These are phyloP conservation scores for Cerceris rybyensis DNA, from an alignment of 2,888 invertebrate species.

Conservation along the genomic window DNA sequence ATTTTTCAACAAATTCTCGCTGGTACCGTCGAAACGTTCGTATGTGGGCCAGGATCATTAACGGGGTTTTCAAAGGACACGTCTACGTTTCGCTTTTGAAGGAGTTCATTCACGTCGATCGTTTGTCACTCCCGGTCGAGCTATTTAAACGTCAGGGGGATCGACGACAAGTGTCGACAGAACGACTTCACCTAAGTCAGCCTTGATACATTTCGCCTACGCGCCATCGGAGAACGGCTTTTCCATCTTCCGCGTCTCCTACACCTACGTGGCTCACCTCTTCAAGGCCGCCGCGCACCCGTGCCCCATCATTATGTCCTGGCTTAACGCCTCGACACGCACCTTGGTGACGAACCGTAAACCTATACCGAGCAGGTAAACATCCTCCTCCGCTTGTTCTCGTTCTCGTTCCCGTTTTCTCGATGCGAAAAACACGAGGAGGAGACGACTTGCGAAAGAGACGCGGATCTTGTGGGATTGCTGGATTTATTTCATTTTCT, in stretches of 20 bases:
- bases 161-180: constrained; percentile 68
- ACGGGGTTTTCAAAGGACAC: constrained; percentile 29
- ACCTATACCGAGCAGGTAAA: constrained; percentile 61
- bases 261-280: constrained; percentile 75
- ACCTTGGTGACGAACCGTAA: constrained; percentile 50
- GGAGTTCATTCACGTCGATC: constrained; percentile 62
- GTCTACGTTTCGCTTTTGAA: constrained; percentile 29
- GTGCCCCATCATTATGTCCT: constrained; percentile 58
- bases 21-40: not conserved
- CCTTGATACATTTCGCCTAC: constrained; percentile 79
- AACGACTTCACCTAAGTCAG: constrained; percentile 62
- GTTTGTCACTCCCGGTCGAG: constrained; percentile 63
- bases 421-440: constrained; percentile 22
- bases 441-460: too few species aligned
- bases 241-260: constrained; percentile 80
- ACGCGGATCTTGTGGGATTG: too few species aligned
- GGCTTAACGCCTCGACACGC: constrained; percentile 42
- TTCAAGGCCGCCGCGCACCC: constrained; percentile 71
- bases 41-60: constrained; percentile 19
- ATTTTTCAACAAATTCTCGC: not conserved
- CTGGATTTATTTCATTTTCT: too few species aligned
- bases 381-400: constrained; percentile 73
- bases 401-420: constrained; percentile 63
- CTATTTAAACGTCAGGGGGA: constrained; percentile 65
- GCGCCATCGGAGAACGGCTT: constrained; percentile 72